A percentile compares a stretch with the other conserved stretches of the same genome.
Conservation (phyloP, 2,113 vertebrate genomes). For the Tringa solitaria region DNA sequence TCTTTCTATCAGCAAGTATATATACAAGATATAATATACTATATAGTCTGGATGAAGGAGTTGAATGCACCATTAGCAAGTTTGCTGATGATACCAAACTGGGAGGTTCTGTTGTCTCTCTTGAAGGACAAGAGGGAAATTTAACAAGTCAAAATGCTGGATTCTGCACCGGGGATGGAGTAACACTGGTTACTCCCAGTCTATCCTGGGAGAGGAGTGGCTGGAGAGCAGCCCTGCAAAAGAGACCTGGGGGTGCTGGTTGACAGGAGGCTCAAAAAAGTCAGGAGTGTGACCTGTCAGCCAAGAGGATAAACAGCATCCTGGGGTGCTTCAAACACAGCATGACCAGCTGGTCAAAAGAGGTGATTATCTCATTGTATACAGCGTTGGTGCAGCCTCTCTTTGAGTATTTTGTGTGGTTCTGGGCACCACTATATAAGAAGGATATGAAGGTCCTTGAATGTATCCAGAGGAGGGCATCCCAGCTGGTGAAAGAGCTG, state of each 20-base stretch:
- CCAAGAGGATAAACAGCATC: neutral
- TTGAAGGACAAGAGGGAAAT: neutral
- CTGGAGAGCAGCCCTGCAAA: neutral
- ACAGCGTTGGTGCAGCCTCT: neutral
- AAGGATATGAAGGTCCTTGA: neutral
- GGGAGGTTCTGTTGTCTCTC: neutral
- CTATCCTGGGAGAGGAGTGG: neutral
- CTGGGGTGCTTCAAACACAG: neutral
- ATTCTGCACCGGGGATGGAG: neutral
- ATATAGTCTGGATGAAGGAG: too few relatives aligned
- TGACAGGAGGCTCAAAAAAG: neutral
- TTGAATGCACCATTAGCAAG: neutral
- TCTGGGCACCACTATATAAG: neutral
- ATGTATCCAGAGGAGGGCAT: neutral
- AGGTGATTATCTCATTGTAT: neutral
- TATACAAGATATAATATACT: too few relatives aligned
- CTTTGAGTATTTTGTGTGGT: neutral
- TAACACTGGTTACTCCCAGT: neutral
- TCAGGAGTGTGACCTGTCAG: neutral
- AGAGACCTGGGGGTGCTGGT: neutral
- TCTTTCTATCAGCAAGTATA: neutral
- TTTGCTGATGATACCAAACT: neutral
- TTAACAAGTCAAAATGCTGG: neutral
- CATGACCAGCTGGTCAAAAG: neutral
- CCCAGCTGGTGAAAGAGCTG: neutral